Evolutionary conservation across 2,888 invertebrate genomes (phyloP), one percentile per base, ranked within the genome.

Genomic region (Yponomeuta sedellus): DNA sequence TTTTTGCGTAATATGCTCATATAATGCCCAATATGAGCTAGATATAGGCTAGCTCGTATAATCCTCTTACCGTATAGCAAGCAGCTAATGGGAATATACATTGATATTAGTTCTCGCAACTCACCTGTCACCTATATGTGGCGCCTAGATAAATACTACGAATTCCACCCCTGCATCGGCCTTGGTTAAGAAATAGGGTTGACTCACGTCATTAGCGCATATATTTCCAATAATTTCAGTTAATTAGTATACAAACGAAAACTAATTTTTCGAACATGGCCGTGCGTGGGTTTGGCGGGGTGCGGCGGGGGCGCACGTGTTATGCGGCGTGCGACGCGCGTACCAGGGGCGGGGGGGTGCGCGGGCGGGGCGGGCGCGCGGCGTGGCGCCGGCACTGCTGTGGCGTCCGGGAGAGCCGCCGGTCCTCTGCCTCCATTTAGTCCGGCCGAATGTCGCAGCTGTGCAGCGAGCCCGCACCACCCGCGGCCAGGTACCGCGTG

Each of bases 391-490:
- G 80, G 72, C 86, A 62, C 58, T 62, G 67, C 34, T 77, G 80
- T 76, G 71, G 86, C 83, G 86, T 69, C 74, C 82, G 80, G 79
- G 79, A 81, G 34, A 34, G 34, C 34, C 10, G 8, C 83, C 83
- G 87, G 89, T 84, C 87, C 66, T 67, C 70, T 70, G 72, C 72
- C 74, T 84, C 73, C 69, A 85, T 85, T 82, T 85, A 86, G 81
- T 75, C 76, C 67, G 69, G 75, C 67, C 79, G 75, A 71, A 72
- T 72, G 64, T 72, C 78, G 71, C 79, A 25, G 77, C 80, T 83
- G 81, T 85, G 86, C 78, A 84, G 85, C 80, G 69, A 70, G 75
- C 69, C 66, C 71, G 74, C 80, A 72, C 72, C 78, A 80, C 66
- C 71, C 73, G 66, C 81, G 72, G 63, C 82, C 10, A 8, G 34